Base-by-base conservation (phyloP, 1,140 invertebrate species). In the Drosophila novamexicana region DNA sequence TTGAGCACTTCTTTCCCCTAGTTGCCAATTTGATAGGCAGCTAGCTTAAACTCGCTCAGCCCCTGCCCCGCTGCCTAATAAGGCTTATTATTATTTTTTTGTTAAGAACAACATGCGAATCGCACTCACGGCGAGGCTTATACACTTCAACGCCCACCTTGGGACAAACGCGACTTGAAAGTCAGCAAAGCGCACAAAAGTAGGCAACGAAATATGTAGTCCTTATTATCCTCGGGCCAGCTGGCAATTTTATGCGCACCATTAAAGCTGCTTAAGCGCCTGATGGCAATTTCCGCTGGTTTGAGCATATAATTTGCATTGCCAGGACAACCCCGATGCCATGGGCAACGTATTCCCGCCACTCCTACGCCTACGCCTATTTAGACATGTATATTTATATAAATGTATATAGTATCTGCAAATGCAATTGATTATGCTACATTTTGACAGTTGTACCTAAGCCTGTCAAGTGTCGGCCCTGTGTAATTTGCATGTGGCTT, bases 201-300 rank as follows among this genome's bases (percentile, higher is more conserved):
- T 80, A 86, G 83, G 84, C 83, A 82, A 88, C 61, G 40, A 40
- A 71, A 72, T 52, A 58, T 37, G 42, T 47, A 49, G 36, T 47
- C 22, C 68, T 64, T 44, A 59, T 59, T 73, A 76, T 84, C 67
- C 49, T 52, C 36, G 34, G 39, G 71, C 63, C 62, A 52, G 72
- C 59, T 56, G 72, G 75, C 75, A 54, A 58, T 62, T 56, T 75
- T 52, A 63, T 68, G 50, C 69, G 77, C 83, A 29, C 84, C 79
- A 83, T 89, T 83, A 88, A 88, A 80, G 79, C 80, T 52, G 77
- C 67, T 76, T 77, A 72, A 72, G 73, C 77, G 68, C 75, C 77
- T 80, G 69, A 68, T 77, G 81, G 77, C 81, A 84, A 84, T 77
- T 72, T 84, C 61, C 56, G 45, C 64, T 49, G 62, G 50, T 12